A percentile compares a stretch with the other conserved stretches of the same genome.
Conservation (phyloP, 2,888 invertebrate species). For the Hemithea aestivaria region DNA sequence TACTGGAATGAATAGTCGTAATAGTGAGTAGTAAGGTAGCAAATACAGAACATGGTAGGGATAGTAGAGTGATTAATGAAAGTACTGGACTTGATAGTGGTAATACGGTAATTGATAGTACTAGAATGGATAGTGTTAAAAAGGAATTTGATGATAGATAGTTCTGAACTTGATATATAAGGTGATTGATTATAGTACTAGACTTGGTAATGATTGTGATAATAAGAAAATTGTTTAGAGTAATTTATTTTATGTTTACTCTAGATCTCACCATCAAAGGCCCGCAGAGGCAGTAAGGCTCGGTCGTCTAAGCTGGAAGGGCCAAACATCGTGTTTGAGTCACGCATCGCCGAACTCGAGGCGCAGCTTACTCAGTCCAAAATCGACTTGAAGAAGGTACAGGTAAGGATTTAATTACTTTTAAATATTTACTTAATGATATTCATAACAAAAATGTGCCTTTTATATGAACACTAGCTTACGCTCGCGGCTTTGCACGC, state of each 20-base stretch:
- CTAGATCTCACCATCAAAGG: slow-evolving; percentile 55
- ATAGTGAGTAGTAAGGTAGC: too few relatives aligned
- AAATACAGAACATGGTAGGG: too few relatives aligned
- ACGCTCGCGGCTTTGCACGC: too few relatives aligned
- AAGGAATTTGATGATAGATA: too few relatives aligned
- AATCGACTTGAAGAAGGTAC: slow-evolving; percentile 86
- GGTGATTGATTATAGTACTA: too few relatives aligned
- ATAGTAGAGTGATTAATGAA: slow-evolving; percentile 69
- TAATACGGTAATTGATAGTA: slow-evolving; percentile 48
- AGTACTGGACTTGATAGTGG: slow-evolving; percentile 72
- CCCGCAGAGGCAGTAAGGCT: slow-evolving; percentile 47
- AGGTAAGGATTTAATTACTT: slow-evolving; percentile 63
- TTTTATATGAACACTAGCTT: too few relatives aligned
- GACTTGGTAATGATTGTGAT: slow-evolving; percentile 63
- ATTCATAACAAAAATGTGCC: too few relatives aligned
- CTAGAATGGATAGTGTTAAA: not conserved
- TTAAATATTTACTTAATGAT: too few relatives aligned
- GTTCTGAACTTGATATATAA: too few relatives aligned
- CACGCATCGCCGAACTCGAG: slow-evolving; percentile 90
- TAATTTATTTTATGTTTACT: not conserved
- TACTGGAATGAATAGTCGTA: too few relatives aligned
- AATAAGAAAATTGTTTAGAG: too few relatives aligned
- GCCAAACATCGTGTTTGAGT: slow-evolving; percentile 90
- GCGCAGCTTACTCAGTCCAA: slow-evolving; percentile 88
- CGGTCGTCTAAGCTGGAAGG: slow-evolving; percentile 80